Evolutionary conservation across 2,888 invertebrate species (phyloP), one percentile per base, ranked within the genome.

Genomic region (Lasioglossum lativentre): DNA sequence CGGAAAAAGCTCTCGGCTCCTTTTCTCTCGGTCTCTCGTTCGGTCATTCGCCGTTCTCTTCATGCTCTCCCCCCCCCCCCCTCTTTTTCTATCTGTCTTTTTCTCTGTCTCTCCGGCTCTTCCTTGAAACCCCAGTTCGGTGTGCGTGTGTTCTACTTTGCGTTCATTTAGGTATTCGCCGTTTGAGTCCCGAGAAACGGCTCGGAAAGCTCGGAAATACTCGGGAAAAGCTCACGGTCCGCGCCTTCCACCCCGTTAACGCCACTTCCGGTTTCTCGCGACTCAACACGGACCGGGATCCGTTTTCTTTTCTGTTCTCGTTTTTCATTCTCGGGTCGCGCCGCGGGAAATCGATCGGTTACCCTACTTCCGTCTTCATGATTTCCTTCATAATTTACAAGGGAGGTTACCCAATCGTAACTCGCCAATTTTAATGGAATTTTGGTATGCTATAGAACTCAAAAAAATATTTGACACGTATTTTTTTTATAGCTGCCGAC

Each of bases 111-210:
- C 72, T 72, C 30, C 30, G 30, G 19, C 56, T 38, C 23, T 34
- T 68, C 68, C 68, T 63, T 68, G 68, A 38, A 68, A 34, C 38
- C 4, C 68, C 66, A 66, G 34, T 40, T 70, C 70, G 70, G 90
- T 90, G 88, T 91, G 90, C 85, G 90, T 90, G 91, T 91, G 86
- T 86, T 88, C 78, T 63, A 63, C 63, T 80, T 84, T 88, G 86
- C 88, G 89, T 89, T 84, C 84, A 74, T 89, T 77, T 78, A 82
- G 83, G 72, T 74, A 75, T 63, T 83, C 71, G 78, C 59, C 75
- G 78, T 88, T 83, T 83, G 89, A 89, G 90, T 86, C 90, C 42
- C 88, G 88, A 86, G 87, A 86, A 34, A 72, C 45, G 12, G 30
- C 66, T 66, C 34, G 30, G 30, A 38, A 38, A 38, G 19, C 66